phyloP scores from a whole-genome alignment of 2,113 vertebrate species.

The Hyaena hyaena region DNA sequence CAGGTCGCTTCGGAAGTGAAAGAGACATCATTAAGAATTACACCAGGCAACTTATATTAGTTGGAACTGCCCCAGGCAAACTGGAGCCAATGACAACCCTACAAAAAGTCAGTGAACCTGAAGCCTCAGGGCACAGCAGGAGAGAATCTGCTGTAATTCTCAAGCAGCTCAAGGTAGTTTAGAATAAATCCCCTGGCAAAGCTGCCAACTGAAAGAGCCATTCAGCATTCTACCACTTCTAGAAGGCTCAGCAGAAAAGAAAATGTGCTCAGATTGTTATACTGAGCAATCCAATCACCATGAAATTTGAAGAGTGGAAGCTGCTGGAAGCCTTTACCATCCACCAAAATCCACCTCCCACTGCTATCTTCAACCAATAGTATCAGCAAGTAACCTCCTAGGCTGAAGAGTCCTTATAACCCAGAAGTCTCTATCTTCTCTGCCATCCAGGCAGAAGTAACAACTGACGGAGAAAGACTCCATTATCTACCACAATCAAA shows the following conservation, averaged over 20 bases:
- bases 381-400: neutral
- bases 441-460: neutral
- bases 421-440: neutral
- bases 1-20: neutral
- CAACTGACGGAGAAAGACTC: neutral
- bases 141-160: constrained; percentile 4
- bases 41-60: constrained; percentile 18
- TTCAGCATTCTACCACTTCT: constrained; percentile 42
- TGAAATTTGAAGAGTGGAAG: neutral
- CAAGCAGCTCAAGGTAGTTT: constrained; percentile 29
- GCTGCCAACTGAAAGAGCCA: constrained; percentile 19
- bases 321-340: constrained; percentile 9
- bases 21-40: constrained; percentile 23
- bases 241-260: constrained; percentile 66
- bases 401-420: neutral
- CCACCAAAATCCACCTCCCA: constrained; percentile 20
- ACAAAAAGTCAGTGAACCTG: constrained; percentile 36
- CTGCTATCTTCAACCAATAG: neutral
- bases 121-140: constrained; percentile 27
- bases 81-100: neutral
- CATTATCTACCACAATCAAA: neutral
- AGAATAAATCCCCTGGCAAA: constrained; percentile 65
- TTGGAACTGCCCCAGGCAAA: neutral
- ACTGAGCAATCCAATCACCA: neutral
- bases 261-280: constrained; percentile 51